Evolutionary conservation across 2,888 invertebrate species (phyloP), one percentile per base, ranked within the genome.

Genomic region (Ellobium chinense): DNA sequence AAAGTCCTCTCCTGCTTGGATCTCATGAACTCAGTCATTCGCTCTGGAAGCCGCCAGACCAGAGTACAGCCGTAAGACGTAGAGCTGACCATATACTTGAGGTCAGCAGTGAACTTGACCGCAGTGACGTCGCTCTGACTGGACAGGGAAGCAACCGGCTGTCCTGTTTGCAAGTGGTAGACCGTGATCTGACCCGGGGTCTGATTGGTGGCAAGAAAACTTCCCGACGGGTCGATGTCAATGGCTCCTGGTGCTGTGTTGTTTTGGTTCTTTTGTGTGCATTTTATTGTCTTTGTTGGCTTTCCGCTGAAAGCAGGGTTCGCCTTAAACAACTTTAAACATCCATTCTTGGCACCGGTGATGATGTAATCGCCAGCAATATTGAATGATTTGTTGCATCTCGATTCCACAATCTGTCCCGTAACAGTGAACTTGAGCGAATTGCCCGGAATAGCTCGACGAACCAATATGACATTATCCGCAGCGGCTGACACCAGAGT

Each of bases 1-100:
- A 34, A 70, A 2, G 63, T 24, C 14, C 46, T 70, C 21, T 70
- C 70, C 0, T 60, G 60, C 21, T 70, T 69, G 39, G 63, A 24
- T n/a, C 58, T n/a, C 46, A 78, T 39, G 46, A 78, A 69, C n/a
- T 78, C 78, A 5, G 70, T 78, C 70, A 78, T 78, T 7, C 63
- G 34, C n/a, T 69, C 70, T 18, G 78, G 78, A 24, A 78, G 58
- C 24, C 70, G 56, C 78, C 78, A 78, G 5, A 78, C 62, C 54
- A 78, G 62, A 4, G 66, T 46, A 36, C 78, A 78, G 1, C 78
- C 78, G 34, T 69, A 54, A 1, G 69, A 69, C 31, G 69, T 78
- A 4, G 78, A 78, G 46, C 70, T 78, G n/a, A 78, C 34, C 54
- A 78, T 63, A 24, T 78, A 78, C 37, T 24, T 70, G n/a, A 78